These are phyloP conservation scores for Andricus quercusramuli DNA, from an alignment of 2,888 invertebrate genomes.

Conservation along the genomic window DNA sequence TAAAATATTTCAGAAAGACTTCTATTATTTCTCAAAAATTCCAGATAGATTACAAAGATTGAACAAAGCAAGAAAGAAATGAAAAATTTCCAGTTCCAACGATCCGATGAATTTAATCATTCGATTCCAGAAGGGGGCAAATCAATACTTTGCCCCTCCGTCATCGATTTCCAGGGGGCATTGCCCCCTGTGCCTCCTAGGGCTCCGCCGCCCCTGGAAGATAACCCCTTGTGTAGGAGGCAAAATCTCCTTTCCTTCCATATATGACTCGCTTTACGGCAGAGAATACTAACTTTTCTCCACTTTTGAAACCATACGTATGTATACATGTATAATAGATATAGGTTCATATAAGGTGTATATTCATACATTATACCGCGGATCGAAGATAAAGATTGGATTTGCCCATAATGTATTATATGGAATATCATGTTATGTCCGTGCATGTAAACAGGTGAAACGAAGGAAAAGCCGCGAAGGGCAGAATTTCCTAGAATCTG, in stretches of 20 bases:
- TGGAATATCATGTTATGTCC: background rate
- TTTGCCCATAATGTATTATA: background rate
- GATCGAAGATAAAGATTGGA: background rate
- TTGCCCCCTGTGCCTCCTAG: too few relatives aligned
- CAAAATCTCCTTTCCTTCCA: slow-evolving; percentile 4
- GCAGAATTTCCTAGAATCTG: background rate
- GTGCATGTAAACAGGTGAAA: slow-evolving; percentile 3
- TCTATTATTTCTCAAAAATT: too few relatives aligned
- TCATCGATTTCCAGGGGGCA: too few relatives aligned
- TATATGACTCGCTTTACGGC: background rate
- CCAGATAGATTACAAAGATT: too few relatives aligned
- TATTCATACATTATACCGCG: background rate
- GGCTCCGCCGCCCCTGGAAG: background rate
- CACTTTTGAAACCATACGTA: background rate
- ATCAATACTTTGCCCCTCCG: too few relatives aligned
- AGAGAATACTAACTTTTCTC: background rate
- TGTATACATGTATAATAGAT: background rate
- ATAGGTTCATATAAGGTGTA: background rate
- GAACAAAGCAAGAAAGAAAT: too few relatives aligned
- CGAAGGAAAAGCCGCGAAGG: background rate
- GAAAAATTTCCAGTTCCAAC: too few relatives aligned
- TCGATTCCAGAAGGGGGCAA: too few relatives aligned
- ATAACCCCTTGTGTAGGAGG: slow-evolving; percentile 6
- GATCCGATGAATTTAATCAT: too few relatives aligned
- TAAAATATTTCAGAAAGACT: too few relatives aligned